Evolutionary conservation across 2,113 vertebrate species (phyloP).

Genomic region (Nycticebus coucang): DNA sequence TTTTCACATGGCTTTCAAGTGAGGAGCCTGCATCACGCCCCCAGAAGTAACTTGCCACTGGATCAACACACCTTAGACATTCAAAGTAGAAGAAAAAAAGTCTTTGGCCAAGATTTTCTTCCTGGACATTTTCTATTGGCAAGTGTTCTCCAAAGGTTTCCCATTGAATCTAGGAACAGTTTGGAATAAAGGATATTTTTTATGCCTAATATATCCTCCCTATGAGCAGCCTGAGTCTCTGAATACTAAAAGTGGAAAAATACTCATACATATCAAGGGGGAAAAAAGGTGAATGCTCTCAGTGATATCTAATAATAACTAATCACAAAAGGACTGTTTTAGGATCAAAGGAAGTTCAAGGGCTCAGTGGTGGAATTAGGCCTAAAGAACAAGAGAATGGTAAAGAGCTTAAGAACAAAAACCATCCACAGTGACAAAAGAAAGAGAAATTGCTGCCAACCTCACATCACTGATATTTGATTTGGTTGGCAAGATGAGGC

Average conservation of each 20-base stretch:
- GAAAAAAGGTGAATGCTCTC: background rate
- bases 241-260: conserved; percentile 3
- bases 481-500: background rate
- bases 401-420: background rate
- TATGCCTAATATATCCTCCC: background rate
- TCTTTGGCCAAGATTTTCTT: background rate
- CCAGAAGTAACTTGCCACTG: background rate
- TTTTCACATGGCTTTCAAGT: conserved; percentile 35
- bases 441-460: background rate
- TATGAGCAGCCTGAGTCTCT: background rate
- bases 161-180: background rate
- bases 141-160: background rate
- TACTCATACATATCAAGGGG: background rate
- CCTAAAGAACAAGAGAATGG: background rate
- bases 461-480: background rate
- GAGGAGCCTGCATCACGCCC: background rate
- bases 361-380: background rate
- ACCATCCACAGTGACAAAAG: background rate
- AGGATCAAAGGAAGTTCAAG: conserved; percentile 1
- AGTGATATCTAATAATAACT: background rate
- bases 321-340: conserved; percentile 12
- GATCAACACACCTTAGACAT: background rate
- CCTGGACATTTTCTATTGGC: background rate
- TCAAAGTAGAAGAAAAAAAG: background rate
- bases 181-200: background rate